Evolutionary conservation across 2,113 vertebrate species (phyloP), one percentile per base, ranked within the genome.

Genomic region (Charina bottae): DNA sequence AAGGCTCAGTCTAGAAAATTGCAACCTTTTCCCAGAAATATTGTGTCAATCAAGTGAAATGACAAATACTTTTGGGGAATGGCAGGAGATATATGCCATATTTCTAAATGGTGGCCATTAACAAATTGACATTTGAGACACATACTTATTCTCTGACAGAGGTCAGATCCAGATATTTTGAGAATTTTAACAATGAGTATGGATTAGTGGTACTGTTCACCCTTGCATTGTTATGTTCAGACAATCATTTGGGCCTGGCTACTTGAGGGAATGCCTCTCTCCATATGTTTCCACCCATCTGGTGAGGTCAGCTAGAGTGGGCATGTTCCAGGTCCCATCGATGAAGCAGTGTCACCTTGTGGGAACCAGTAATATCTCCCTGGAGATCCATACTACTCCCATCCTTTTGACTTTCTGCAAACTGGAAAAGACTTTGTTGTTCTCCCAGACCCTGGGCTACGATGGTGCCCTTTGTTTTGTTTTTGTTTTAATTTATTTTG

Each of bases 1-100:
- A 89, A 95, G 93, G 94, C 93, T 28, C 62, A 93, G 88, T 59
- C 90, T 2, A 10, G 85, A 93, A 93, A 93, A 68, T 72, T 0
- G 1, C 78, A 24, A 21, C 0, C 2, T 53, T 33, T 0, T 0
- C 15, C 2, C 53, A 12, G 92, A 92, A 95, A 12, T 90, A 68
- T 93, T 86, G n/a, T 0, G 24, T 86, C 49, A 88, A 90, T 93
- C 88, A 88, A 92, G 4, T 37, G 46, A 90, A 60, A 92, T 85
- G 89, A 59, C 78, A 64, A 83, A 55, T 83, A 53, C 53, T 53
- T 83, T 24, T 21, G 55, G 37, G 15, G 54, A 62, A 21, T 83
- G n/a, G 56, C 55, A 53, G 55, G 11, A 88, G 42, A 42, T 13
- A 26, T 88, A 88, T 53, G 28, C 55, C 53, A 46, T 59, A 33